Percentiles rank a stretch among this genome's conserved stretches.
Conservation (phyloP, 2,888 invertebrate species). For the Brachyopa scutellaris region DNA sequence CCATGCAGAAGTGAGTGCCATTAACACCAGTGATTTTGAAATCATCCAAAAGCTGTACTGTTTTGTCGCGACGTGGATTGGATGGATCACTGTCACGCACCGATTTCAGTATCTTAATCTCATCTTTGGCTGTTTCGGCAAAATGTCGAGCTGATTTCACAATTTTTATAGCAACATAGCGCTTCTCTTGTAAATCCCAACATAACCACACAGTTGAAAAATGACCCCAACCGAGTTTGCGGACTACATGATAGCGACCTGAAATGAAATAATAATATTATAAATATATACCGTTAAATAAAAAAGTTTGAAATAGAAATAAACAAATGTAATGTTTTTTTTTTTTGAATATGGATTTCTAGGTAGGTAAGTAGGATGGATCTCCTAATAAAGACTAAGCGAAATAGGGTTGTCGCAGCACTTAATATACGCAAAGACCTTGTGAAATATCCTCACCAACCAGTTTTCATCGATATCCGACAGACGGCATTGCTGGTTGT, state of each 20-base stretch:
- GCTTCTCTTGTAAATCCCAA: constrained; percentile 97
- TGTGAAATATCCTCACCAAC: too few relatives aligned
- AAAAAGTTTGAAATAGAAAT: background rate
- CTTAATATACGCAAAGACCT: too few relatives aligned
- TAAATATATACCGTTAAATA: background rate
- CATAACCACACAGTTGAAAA: constrained; percentile 99
- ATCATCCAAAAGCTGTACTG: constrained; percentile 98
- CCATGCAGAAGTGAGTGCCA: constrained; percentile 99
- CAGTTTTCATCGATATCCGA: too few relatives aligned
- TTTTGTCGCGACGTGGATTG: constrained; percentile 97
- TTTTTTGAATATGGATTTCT: too few relatives aligned
- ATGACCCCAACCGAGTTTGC: constrained; percentile 95
- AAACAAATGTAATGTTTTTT: background rate
- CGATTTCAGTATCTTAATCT: constrained; percentile 97
- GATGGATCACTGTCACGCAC: constrained; percentile 96
- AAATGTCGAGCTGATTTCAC: constrained; percentile 99
- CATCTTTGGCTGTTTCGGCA: constrained; percentile 99
- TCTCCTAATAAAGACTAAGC: too few relatives aligned
- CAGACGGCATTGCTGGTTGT: too few relatives aligned
- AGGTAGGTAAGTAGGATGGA: too few relatives aligned
- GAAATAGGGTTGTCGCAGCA: too few relatives aligned
- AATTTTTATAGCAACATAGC: constrained; percentile 99
- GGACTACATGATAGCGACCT: constrained; percentile 83
- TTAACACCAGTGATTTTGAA: constrained; percentile 99
- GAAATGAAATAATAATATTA: constrained; percentile 43